A percentile compares a stretch with the other conserved stretches of the same genome.
Evolutionary conservation across 2,113 vertebrate species (phyloP).

Genomic region (Ovis aries): DNA sequence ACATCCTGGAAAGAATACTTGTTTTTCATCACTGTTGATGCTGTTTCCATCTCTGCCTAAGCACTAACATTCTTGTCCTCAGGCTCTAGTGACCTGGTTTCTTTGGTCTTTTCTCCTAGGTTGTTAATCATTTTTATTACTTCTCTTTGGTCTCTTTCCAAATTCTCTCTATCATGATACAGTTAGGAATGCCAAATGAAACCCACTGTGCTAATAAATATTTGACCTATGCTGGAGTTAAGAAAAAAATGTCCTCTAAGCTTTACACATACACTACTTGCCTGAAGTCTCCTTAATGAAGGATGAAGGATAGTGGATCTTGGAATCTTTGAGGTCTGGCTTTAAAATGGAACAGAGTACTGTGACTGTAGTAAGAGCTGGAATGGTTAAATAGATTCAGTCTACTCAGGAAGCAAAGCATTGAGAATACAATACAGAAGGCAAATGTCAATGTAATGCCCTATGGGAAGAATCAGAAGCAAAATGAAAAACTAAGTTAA

Average conservation of each 20-base stretch:
- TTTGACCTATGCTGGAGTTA: not conserved
- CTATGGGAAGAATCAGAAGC: not conserved
- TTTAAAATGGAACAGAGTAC: not conserved
- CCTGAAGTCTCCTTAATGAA: not conserved
- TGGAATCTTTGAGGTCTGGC: not conserved
- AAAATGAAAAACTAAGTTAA: not conserved
- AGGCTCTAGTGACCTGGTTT: not conserved
- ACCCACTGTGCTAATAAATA: slow-evolving; percentile 27
- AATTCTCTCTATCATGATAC: slow-evolving; percentile 21
- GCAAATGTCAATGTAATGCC: not conserved
- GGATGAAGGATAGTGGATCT: not conserved
- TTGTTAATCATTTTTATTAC: slow-evolving; percentile 48
- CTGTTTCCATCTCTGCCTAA: not conserved
- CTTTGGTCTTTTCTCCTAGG: not conserved
- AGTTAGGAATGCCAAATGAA: slow-evolving; percentile 30
- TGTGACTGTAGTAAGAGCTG: not conserved
- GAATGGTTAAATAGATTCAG: not conserved
- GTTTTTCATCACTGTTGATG: not conserved
- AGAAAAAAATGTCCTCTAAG: not conserved
- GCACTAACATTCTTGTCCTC: not conserved
- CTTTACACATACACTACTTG: not conserved
- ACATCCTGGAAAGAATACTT: not conserved
- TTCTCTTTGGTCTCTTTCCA: slow-evolving; percentile 29
- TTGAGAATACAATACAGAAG: not conserved
- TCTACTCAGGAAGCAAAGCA: not conserved